Evolutionary conservation across 2,797 vertebrate genomes (phyloP).

Genomic region (Gila robusta): DNA sequence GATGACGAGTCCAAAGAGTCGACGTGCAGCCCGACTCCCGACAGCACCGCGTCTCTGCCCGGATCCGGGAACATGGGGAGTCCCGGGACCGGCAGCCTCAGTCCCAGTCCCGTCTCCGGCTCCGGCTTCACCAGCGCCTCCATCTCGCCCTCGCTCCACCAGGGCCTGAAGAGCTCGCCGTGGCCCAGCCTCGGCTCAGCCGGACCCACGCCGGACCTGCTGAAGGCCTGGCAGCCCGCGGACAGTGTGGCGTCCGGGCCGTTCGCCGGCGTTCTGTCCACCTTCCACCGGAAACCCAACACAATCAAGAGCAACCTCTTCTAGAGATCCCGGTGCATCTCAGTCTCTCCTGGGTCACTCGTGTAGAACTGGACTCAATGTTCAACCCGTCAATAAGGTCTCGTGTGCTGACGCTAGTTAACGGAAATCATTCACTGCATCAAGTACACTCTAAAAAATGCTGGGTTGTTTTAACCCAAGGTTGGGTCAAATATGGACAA

Average conservation of each 20-base stretch:
- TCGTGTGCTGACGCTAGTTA: neutral
- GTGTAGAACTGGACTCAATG: too few species aligned
- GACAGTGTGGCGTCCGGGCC: constrained; percentile 91
- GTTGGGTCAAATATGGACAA: too few species aligned
- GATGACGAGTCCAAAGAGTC: constrained; percentile 96
- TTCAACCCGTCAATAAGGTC: neutral
- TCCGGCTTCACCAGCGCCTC: constrained; percentile 80
- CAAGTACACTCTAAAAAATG: too few species aligned
- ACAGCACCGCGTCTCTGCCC: constrained; percentile 94
- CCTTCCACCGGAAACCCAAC: constrained; percentile 94
- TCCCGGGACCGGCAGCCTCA: constrained; percentile 83
- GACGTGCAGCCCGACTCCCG: constrained; percentile 94
- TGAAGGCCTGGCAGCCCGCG: constrained; percentile 94
- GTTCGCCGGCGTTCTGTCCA: constrained; percentile 93
- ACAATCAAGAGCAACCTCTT: constrained; percentile 93
- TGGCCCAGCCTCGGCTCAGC: constrained; percentile 87
- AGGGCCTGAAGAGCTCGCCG: constrained; percentile 87
- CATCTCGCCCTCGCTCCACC: constrained; percentile 79
- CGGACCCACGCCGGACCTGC: constrained; percentile 85
- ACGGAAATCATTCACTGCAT: too few species aligned
- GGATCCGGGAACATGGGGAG: constrained; percentile 86
- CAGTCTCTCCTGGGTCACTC: too few species aligned
- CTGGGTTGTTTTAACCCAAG: too few species aligned
- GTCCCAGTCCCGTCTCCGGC: constrained; percentile 84
- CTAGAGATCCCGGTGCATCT: constrained; percentile 70